Base-by-base conservation (phyloP, 23 tunicate genomes). In the Clavelina lepadiformis region DNA sequence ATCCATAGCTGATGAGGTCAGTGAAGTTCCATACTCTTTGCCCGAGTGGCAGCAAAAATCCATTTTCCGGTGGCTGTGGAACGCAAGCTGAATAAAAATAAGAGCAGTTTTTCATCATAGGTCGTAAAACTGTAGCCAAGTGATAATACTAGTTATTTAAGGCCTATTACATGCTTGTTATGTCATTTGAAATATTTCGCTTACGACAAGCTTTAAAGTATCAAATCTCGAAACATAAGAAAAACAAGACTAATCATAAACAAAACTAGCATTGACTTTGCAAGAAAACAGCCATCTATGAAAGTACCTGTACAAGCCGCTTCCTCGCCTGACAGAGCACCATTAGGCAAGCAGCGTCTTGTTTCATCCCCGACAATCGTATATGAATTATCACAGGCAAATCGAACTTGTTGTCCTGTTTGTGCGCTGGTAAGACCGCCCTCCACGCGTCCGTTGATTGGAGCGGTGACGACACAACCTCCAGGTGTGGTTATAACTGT, bases 1-100 rank as follows among this genome's bases (percentile, higher is more conserved):
- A 53, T 25, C 22, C 23, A n/a, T 53, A 53, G 22, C 22, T 20
- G 59, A 53, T 53, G 24, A 53, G 23, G 6, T 53, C 59, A 18
- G 25, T 25, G 59, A 6, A 18, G 6, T 18, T 53, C 59, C 59
- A 53, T 6, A 13, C 59, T 53, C 6, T 20, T 53, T 13, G 6
- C 6, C 22, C 59, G 6, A 6, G 18, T 53, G 20, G 7, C n/a
- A n/a, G n/a, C 19, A n/a, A 6, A 53, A 53, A 53, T 20, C 59
- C 59, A 53, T 53, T 53, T 20, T 18, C 59, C 22, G 59, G 59
- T 18, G 59, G 59, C 7, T 6, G 7, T 11, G 59, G 59, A 6
- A 20, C 20, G 22, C 59, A 53, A 11, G 6, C 59, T 53, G n/a
- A n/a, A n/a, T n/a, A n/a, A n/a, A n/a, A n/a, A n/a, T n/a, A n/a